Base-by-base conservation (phyloP, 2,113 vertebrate genomes). In the Myotis brandtii region DNA sequence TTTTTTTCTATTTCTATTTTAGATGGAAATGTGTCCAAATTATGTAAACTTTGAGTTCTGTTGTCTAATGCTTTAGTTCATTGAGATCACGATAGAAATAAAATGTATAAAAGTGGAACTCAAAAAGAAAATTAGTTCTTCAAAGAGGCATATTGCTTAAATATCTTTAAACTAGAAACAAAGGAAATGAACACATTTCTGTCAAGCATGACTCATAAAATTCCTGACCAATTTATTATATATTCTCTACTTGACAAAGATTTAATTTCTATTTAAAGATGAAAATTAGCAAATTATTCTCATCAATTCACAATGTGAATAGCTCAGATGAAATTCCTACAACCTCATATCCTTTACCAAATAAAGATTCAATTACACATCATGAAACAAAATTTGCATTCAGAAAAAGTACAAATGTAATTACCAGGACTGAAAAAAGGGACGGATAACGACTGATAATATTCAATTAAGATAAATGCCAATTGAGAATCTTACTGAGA, bases 181-280 rank as follows among this genome's bases (percentile, higher is more conserved):
- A 91, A n/a, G 43, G 79, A 92, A 81, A 52, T 50, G 16, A 52
- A 14, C n/a, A 92, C 73, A 89, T 86, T 85, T 82, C 70, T 91
- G 27, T 40, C 54, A 52, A 75, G 37, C 21, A 80, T 69, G 40
- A 34, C 8, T 46, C 48, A 40, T 83, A 79, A 87, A 91, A 85
- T 80, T 85, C 66, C n/a, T 75, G 77, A 69, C 59, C 50, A 75
- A 81, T 48, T 76, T 50, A 85, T 56, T 59, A 67, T 32, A 43
- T 62, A 52, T 81, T 52, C 11, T 64, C 30, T 89, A 84, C 37
- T 92, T 80, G 92, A 72, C 89, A 32, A 85, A 85, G 50, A 89
- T 25, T 85, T 81, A 46, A 76, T 76, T 86, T 7, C 20, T 59
- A 18, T 34, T n/a, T 9, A 20, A 91, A 96, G 67, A 59, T 72